Percentiles rank a stretch among this genome's conserved stretches.
phyloP scores from a whole-genome alignment of 2,888 invertebrate genomes.

The Hirtodrosophila histrioides region DNA sequence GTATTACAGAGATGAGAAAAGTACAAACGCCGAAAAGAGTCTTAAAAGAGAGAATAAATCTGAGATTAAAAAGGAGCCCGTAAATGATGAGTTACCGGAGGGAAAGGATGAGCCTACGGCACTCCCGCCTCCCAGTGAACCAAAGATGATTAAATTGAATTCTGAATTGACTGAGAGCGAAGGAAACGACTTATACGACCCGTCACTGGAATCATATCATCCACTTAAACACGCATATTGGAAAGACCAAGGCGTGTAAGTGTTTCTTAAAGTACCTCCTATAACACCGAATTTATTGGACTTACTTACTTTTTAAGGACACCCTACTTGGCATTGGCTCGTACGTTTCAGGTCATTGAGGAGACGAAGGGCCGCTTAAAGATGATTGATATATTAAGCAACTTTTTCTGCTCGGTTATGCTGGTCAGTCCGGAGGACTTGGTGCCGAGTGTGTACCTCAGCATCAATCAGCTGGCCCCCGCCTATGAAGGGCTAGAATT shows the following conservation, averaged over 20 bases:
- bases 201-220: slow-evolving; percentile 90
- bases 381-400: slow-evolving; percentile 95
- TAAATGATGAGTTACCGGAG: slow-evolving; percentile 9
- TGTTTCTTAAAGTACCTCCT: background rate
- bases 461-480: slow-evolving; percentile 97
- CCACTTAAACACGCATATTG: slow-evolving; percentile 94
- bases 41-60: background rate
- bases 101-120: slow-evolving; percentile 3
- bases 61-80: background rate
- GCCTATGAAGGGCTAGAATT: slow-evolving; percentile 97
- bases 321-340: slow-evolving; percentile 96
- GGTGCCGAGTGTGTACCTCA: slow-evolving; percentile 95
- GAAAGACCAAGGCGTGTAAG: slow-evolving; percentile 89
- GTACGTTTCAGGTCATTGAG: slow-evolving; percentile 96
- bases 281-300: background rate
- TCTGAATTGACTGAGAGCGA: slow-evolving; percentile 23
- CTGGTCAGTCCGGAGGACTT: slow-evolving; percentile 95
- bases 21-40: background rate
- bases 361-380: slow-evolving; percentile 92
- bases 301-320: slow-evolving; percentile 86
- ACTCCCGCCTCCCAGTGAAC: slow-evolving; percentile 9
- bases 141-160: slow-evolving; percentile 30
- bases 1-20: slow-evolving; percentile 6
- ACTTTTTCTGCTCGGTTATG: slow-evolving; percentile 96
- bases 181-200: slow-evolving; percentile 87